A percentile compares a stretch with the other conserved stretches of the same genome.
Evolutionary conservation across 2,888 invertebrate species (phyloP).

Genomic region (Agelastica alni): DNA sequence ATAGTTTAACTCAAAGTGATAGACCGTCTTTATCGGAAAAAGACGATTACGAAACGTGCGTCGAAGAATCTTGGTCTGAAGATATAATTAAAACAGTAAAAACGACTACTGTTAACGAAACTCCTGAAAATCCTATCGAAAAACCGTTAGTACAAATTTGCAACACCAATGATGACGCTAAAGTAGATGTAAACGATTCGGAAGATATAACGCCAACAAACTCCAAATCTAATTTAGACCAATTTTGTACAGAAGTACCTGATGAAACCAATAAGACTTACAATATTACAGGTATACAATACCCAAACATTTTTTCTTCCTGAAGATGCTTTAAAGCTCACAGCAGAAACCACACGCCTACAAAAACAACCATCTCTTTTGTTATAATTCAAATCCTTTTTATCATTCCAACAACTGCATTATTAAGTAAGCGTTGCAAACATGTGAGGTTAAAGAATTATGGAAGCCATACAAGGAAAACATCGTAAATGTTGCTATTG

Average conservation of each 20-base stretch:
- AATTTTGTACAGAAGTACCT: constrained; percentile 33
- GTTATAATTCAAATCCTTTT: too few relatives aligned
- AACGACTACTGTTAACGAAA: constrained; percentile 21
- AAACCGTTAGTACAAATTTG: constrained; percentile 31
- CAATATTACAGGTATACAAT: constrained; percentile 30
- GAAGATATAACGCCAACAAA: constrained; percentile 49
- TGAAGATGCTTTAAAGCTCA: too few relatives aligned
- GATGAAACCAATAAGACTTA: constrained; percentile 23
- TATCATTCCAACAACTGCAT: too few relatives aligned
- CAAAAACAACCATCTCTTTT: too few relatives aligned
- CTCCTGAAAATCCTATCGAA: too few relatives aligned
- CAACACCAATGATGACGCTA: constrained; percentile 26
- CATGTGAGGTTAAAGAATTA: too few relatives aligned
- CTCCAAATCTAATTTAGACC: constrained; percentile 41
- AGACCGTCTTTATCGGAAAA: constrained; percentile 44
- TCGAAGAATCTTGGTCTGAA: constrained; percentile 63
- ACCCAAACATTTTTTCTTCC: too few relatives aligned
- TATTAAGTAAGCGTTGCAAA: too few relatives aligned
- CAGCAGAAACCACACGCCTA: too few relatives aligned
- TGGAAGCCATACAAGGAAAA: too few relatives aligned
- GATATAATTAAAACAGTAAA: constrained; percentile 36
- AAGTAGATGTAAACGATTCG: constrained; percentile 25
- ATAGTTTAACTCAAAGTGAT: constrained; percentile 44
- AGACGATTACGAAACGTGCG: constrained; percentile 65
- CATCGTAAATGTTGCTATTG: too few relatives aligned